Evolutionary conservation across 2,797 vertebrate genomes (phyloP).

Genomic region (Cyprinodon diabolis): DNA sequence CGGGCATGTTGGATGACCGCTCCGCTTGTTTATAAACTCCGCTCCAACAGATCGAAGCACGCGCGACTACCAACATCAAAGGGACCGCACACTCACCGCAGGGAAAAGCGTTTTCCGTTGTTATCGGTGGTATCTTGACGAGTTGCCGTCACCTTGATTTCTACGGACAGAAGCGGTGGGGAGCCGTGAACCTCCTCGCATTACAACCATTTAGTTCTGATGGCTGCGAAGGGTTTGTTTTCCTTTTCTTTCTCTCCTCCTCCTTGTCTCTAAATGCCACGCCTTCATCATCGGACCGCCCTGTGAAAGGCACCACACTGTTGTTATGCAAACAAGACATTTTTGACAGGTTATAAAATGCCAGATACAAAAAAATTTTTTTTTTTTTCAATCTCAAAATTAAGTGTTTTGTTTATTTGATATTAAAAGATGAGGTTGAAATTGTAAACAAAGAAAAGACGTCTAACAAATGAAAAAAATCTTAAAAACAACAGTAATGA

Average conservation of each 20-base stretch:
- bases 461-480: not conserved
- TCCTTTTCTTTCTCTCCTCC: constrained; percentile 20
- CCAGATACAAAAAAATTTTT: not conserved
- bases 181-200: constrained; percentile 59
- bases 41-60: not conserved
- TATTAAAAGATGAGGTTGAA: too few relatives aligned
- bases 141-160: constrained; percentile 48
- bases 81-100: constrained; percentile 71
- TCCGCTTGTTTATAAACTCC: constrained; percentile 52
- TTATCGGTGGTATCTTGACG: constrained; percentile 73
- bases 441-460: not conserved
- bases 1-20: constrained; percentile 56
- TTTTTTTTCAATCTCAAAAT: not conserved
- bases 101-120: constrained; percentile 66
- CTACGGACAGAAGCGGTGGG: constrained; percentile 28
- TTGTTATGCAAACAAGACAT: constrained; percentile 60
- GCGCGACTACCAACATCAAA: not conserved
- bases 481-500: not conserved
- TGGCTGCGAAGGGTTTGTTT: constrained; percentile 49
- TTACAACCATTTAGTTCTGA: constrained; percentile 59
- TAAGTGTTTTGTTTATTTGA: not conserved
- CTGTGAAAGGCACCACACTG: constrained; percentile 35
- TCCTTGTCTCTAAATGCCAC: constrained; percentile 36
- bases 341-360: not conserved
- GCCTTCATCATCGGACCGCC: constrained; percentile 52